Base-by-base conservation (phyloP, 2,797 vertebrate genomes). In the Malurus splendens region DNA sequence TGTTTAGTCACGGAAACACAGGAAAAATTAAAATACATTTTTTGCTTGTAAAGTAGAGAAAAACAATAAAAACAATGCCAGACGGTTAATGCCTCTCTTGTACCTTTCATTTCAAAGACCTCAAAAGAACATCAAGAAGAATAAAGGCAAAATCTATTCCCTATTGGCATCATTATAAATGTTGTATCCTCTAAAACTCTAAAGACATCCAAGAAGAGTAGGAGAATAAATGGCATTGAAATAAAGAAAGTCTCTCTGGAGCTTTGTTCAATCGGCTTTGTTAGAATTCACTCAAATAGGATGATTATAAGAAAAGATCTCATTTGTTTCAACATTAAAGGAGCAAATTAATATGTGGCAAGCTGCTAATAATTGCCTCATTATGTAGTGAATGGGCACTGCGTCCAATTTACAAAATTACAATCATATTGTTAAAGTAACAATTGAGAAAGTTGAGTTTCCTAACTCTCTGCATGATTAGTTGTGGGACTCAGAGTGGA, bases 291-390 rank as follows among this genome's bases (percentile, higher is more conserved):
- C 90, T 95, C 94, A 96, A 96, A 97, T 95, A 94, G 92, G 94
- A 94, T 96, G 96, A 97, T 96, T 96, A 96, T 95, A 97, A 96
- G 92, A 96, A 95, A 96, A 96, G 91, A 95, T 95, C 94, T 96
- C 94, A 96, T 96, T 97, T 96, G 94, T 96, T 96, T 95, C 94
- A 88, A 94, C 95, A 94, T 97, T 96, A 96, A 96, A 97, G 90
- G 87, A 95, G 86, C 94, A 96, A 96, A 96, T 97, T 97, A 97
- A 95, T 95, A 92, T 92, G 90, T 93, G 92, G 84, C 9, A 68
- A 96, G 89, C 88, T 93, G 92, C 88, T 97, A 96, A 96, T 96
- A 96, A 97, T 96, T 96, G 95, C 93, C 94, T 96, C 92, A 84
- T 82, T 93, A 95, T 94, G 88, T 90, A 90, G 88, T 95, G 93